Evolutionary conservation across 2,797 vertebrate genomes (phyloP).

Genomic region (Crocodylus rhombifer): DNA sequence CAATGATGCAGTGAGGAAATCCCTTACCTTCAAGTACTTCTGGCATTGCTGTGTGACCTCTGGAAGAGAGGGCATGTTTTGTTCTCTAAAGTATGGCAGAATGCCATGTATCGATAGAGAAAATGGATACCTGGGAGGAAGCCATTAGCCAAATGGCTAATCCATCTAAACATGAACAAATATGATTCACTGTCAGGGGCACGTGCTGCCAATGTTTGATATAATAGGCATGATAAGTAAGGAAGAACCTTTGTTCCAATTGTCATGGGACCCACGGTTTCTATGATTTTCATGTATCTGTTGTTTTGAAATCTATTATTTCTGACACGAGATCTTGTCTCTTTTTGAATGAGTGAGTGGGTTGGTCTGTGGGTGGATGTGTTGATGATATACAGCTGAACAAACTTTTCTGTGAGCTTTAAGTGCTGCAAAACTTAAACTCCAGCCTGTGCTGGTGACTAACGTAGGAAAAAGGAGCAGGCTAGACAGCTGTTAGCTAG

Average conservation of each 20-base stretch:
- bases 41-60: background rate
- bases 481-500: background rate
- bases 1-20: background rate
- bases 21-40: background rate
- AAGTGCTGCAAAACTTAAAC: background rate
- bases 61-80: background rate
- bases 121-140: slow-evolving; percentile 30
- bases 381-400: slow-evolving; percentile 6
- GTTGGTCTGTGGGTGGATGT: background rate
- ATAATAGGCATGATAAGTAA: background rate
- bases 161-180: slow-evolving; percentile 41
- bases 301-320: slow-evolving; percentile 20
- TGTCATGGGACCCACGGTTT: background rate
- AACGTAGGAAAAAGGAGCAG: background rate
- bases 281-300: background rate
- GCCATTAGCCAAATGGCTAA: slow-evolving; percentile 15
- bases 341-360: background rate
- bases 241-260: background rate
- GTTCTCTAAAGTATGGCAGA: background rate
- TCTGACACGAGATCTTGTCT: background rate
- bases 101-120: background rate
- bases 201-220: background rate
- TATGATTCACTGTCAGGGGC: slow-evolving; percentile 40
- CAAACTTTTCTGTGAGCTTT: background rate
- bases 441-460: background rate